Conservation (phyloP, 1,140 invertebrate genomes). For the Zaprionus tsacasi region DNA sequence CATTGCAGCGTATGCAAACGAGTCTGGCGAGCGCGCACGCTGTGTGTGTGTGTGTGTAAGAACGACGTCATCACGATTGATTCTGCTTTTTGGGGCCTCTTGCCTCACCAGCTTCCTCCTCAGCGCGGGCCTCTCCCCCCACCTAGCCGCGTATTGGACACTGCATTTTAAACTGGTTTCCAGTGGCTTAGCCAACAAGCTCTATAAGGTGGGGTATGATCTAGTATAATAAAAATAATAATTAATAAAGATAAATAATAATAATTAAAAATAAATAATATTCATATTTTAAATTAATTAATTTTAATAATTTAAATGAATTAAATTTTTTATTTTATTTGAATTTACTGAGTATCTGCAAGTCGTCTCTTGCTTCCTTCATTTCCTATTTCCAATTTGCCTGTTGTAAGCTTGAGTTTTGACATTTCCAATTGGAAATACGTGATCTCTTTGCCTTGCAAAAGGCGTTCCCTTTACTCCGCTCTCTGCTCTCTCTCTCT, state of each 20-base stretch:
- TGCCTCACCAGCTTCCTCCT: background rate
- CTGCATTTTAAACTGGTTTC: slow-evolving; percentile 39
- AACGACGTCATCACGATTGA: slow-evolving; percentile 48
- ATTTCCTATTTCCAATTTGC: background rate
- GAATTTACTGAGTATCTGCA: background rate
- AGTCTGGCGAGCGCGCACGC: background rate
- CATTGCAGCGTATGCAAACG: slow-evolving; percentile 3
- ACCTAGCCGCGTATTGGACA: too few species aligned
- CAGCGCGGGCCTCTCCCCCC: too few species aligned
- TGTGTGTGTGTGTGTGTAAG: slow-evolving; percentile 10
- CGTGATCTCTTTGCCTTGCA: too few species aligned
- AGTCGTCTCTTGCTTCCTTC: background rate
- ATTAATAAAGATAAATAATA: too few species aligned
- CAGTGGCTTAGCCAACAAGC: background rate
- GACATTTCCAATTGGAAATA: slow-evolving; percentile 26
- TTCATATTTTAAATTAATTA: too few species aligned
- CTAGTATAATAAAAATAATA: background rate
- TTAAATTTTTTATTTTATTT: background rate
- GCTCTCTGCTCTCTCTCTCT: background rate
- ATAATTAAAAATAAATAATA: too few species aligned
- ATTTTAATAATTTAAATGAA: too few species aligned
- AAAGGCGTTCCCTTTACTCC: slow-evolving; percentile 25
- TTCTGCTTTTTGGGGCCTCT: slow-evolving; percentile 16
- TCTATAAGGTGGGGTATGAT: background rate
- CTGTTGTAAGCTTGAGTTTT: background rate